These are phyloP conservation scores for Acanthaster planci DNA, from an alignment of 35 echinoderm and acorn worm species.

Conservation along the genomic window DNA sequence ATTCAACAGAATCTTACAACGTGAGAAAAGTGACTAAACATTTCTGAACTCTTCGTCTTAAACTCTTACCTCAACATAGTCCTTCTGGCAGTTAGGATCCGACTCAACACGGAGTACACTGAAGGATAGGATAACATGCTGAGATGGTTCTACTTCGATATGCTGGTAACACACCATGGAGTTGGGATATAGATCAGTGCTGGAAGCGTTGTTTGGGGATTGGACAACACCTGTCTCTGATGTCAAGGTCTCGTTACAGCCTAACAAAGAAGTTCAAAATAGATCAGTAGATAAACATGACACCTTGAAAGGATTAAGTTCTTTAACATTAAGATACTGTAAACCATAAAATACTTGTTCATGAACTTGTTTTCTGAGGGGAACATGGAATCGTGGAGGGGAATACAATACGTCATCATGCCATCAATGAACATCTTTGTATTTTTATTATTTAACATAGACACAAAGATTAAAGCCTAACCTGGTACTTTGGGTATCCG, in stretches of 20 bases:
- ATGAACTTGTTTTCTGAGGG: too few species aligned
- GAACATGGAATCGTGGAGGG: too few species aligned
- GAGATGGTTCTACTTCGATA: not conserved
- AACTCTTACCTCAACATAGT: conserved; percentile 34
- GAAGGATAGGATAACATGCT: conserved; percentile 12
- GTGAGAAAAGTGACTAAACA: too few species aligned
- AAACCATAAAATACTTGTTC: too few species aligned
- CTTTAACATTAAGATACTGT: too few species aligned
- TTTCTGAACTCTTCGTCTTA: too few species aligned
- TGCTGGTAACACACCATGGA: not conserved
- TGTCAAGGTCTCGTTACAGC: conserved; percentile 33
- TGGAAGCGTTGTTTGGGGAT: conserved; percentile 1
- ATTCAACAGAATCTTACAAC: too few species aligned
- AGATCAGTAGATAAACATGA: too few species aligned
- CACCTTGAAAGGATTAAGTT: too few species aligned
- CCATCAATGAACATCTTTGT: too few species aligned
- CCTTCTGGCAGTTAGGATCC: not conserved
- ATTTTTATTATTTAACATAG: not conserved
- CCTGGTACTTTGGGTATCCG: not conserved
- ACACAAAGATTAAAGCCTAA: not conserved
- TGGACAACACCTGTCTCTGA: conserved; percentile 16
- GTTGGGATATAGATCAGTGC: not conserved
- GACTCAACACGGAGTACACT: not conserved
- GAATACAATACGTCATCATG: too few species aligned
- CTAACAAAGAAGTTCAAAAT: not conserved